Conservation (phyloP, 2,113 vertebrate species). For the Urocitellus parryii region DNA sequence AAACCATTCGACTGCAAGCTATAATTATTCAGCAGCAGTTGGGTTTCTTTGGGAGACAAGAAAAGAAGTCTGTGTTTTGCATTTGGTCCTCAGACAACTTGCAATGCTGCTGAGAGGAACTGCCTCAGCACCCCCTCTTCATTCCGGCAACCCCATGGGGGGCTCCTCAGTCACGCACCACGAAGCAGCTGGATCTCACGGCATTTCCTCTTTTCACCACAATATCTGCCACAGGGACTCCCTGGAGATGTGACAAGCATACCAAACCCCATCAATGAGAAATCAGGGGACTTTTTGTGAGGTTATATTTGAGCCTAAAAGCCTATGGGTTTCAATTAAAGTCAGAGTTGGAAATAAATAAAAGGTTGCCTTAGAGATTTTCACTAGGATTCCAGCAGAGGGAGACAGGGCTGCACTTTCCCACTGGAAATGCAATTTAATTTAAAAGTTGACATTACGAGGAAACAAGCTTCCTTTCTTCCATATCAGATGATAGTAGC, state of each 20-base stretch:
- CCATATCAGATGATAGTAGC: not conserved
- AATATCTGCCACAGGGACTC: fast-evolving
- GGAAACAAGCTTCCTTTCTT: not conserved
- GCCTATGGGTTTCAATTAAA: not conserved
- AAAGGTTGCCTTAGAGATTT: not conserved
- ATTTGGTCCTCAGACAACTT: not conserved
- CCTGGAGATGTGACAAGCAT: not conserved
- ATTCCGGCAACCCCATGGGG: not conserved
- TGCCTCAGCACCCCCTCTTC: not conserved
- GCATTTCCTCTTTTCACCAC: not conserved
- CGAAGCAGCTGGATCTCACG: not conserved
- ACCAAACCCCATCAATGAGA: not conserved
- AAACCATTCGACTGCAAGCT: not conserved
- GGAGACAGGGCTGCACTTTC: constrained; percentile 61
- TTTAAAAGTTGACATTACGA: not conserved
- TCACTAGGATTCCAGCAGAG: constrained; percentile 71
- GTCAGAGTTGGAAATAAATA: not conserved
- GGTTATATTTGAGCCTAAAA: not conserved
- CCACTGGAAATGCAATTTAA: not conserved
- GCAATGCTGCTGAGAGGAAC: not conserved
- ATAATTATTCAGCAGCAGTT: not conserved
- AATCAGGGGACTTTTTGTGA: not conserved
- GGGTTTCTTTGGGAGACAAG: not conserved
- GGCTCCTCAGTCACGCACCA: too few relatives aligned
- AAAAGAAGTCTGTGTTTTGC: not conserved